These are phyloP conservation scores for Schizopygopsis pylzovi DNA, from an alignment of 2,797 vertebrate genomes.

Conservation along the genomic window DNA sequence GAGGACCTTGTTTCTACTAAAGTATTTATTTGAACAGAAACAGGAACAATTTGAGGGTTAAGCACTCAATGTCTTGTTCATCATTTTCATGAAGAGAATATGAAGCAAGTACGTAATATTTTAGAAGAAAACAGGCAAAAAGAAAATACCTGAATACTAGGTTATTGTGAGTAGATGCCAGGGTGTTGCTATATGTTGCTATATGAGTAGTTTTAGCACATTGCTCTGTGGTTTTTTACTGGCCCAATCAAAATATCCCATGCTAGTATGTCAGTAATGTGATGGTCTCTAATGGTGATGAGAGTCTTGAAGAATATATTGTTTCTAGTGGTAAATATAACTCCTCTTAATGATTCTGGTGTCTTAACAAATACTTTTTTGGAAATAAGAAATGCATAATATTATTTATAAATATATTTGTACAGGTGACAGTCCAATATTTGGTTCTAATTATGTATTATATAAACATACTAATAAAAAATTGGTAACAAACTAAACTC, in stretches of 20 bases:
- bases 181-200: not conserved
- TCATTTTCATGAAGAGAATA: slow-evolving; percentile 31
- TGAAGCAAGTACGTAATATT: not conserved
- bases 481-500: not conserved
- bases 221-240: not conserved
- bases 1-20: slow-evolving; percentile 14
- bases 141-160: not conserved
- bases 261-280: not conserved
- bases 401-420: not conserved
- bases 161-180: slow-evolving; percentile 4
- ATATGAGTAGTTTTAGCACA: not conserved
- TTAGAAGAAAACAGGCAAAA: not conserved
- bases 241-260: not conserved
- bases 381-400: not conserved
- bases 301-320: not conserved
- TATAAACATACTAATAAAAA: not conserved
- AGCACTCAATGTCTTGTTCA: slow-evolving; percentile 30
- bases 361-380: not conserved
- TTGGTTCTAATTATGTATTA: not conserved
- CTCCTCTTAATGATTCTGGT: not conserved
- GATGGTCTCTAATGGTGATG: no score
- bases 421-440: not conserved
- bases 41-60: slow-evolving; percentile 25
- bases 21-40: slow-evolving; percentile 34
- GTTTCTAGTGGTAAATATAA: not conserved